phyloP scores from a whole-genome alignment of 2,888 invertebrate species.

The Heliconius ismenius region DNA sequence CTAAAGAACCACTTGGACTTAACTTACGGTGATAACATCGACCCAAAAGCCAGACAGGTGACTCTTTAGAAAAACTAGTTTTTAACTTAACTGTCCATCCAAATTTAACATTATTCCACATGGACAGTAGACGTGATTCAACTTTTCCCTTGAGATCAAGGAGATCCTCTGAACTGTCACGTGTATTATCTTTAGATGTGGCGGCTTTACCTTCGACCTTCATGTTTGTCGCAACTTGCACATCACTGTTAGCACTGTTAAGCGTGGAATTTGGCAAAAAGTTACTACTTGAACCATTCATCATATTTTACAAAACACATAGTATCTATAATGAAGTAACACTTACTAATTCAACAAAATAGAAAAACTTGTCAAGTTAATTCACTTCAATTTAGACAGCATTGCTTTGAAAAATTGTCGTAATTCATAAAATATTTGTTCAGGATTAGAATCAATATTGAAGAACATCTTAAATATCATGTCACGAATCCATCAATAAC shows the following conservation, averaged over 20 bases:
- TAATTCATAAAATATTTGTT: constrained; percentile 13
- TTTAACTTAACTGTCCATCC: constrained; percentile 91
- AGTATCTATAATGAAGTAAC: constrained; percentile 17
- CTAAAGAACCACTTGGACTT: constrained; percentile 82
- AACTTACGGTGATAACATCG: constrained; percentile 90
- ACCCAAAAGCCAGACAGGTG: constrained; percentile 93
- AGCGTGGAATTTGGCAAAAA: constrained; percentile 57
- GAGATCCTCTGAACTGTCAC: constrained; percentile 69
- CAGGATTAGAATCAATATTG: constrained; percentile 14
- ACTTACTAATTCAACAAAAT: constrained; percentile 12
- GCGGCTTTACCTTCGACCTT: constrained; percentile 56
- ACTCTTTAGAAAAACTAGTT: constrained; percentile 90
- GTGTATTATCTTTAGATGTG: constrained; percentile 59
- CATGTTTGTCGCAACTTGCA: constrained; percentile 54
- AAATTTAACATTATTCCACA: constrained; percentile 96
- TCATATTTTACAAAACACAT: constrained; percentile 48
- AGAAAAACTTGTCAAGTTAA: neutral
- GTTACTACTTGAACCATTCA: constrained; percentile 65
- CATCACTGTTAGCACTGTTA: constrained; percentile 54
- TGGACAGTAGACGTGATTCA: constrained; percentile 90
- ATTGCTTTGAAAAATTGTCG: constrained; percentile 3
- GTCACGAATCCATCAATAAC: constrained; percentile 18
- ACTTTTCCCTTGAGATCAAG: constrained; percentile 87
- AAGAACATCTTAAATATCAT: constrained; percentile 9
- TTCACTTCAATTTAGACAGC: constrained; percentile 7